These are phyloP conservation scores for Ptyas mucosa DNA, from an alignment of 2,113 vertebrate species.

Conservation along the genomic window DNA sequence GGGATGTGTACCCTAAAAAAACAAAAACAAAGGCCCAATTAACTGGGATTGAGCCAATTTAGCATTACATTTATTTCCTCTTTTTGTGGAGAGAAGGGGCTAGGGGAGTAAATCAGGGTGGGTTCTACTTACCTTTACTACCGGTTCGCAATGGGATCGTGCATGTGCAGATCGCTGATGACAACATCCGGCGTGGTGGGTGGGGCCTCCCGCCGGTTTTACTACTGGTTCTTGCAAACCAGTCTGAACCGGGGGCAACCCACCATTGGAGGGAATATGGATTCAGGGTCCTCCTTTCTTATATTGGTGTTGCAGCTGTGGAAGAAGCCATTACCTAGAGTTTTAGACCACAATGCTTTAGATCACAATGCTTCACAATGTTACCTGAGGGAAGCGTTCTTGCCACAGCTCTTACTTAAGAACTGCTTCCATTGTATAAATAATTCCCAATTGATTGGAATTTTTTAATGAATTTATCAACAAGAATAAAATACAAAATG, in stretches of 20 bases:
- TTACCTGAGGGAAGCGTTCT: not conserved
- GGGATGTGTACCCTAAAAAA: not conserved
- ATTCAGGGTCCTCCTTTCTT: not conserved
- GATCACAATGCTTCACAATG: too few relatives aligned
- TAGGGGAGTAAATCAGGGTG: too few relatives aligned
- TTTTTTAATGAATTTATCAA: not conserved
- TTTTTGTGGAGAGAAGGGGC: not conserved
- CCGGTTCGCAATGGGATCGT: too few relatives aligned
- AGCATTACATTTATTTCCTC: not conserved
- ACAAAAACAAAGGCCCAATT: not conserved
- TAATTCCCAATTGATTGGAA: not conserved
- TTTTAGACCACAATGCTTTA: not conserved
- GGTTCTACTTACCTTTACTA: too few relatives aligned
- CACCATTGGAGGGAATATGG: too few relatives aligned
- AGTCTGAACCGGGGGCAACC: too few relatives aligned
- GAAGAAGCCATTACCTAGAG: not conserved
- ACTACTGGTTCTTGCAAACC: too few relatives aligned
- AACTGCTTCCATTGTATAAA: not conserved
- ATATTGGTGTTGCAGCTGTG: not conserved
- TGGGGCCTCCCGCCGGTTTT: too few relatives aligned
- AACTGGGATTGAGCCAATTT: not conserved
- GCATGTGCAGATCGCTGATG: too few relatives aligned
- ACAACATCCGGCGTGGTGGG: too few relatives aligned
- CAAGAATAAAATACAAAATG: not conserved
- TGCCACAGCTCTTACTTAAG: not conserved